Evolutionary conservation across 2,113 vertebrate genomes (phyloP), one percentile per base, ranked within the genome.

Genomic region (Oreochromis niloticus): DNA sequence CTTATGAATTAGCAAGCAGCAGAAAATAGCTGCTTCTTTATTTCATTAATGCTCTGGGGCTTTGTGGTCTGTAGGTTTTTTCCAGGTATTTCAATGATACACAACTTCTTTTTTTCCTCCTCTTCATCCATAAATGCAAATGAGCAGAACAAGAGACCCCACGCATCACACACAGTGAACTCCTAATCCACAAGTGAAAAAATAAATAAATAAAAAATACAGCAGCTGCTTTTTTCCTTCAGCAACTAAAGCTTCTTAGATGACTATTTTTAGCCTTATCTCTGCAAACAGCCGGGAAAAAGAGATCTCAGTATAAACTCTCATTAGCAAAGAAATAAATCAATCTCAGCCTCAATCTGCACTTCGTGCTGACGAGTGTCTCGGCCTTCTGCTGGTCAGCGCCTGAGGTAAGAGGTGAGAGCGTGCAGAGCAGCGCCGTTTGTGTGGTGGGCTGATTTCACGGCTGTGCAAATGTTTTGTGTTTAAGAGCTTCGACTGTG

Each of bases 221-320:
- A 61, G 61, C 88, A 41, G 81, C 22, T 48, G 86, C 82, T 84
- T 85, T 57, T 84, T 83, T 85, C 83, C 82, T 73, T 48, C 75
- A 55, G 66, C 80, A 55, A 32, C 85, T 82, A 88, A 92, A 95
- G 91, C 94, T 87, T 84, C 92, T 94, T 94, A 92, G 57, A 63
- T 46, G 36, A 90, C 93, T 94, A 92, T 93, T 93, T 95, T 92
- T 90, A 93, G 82, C 86, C 83, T 93, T 86, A 86, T 93, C 92
- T 88, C 87, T 63, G 86, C 82, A 88, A 92, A 91, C 93, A 93
- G 90, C 90, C 84, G 90, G 86, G 90, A 81, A 86, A 82, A 50
- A 52, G 17, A 88, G 50, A 92, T 89, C 89, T 89, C 2, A 3
- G 75, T 85, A 54, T 78, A 78, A 87, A 90, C 85, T 83, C 78